Evolutionary conservation across 2,797 vertebrate genomes (phyloP).

Genomic region (Spatula clypeata): DNA sequence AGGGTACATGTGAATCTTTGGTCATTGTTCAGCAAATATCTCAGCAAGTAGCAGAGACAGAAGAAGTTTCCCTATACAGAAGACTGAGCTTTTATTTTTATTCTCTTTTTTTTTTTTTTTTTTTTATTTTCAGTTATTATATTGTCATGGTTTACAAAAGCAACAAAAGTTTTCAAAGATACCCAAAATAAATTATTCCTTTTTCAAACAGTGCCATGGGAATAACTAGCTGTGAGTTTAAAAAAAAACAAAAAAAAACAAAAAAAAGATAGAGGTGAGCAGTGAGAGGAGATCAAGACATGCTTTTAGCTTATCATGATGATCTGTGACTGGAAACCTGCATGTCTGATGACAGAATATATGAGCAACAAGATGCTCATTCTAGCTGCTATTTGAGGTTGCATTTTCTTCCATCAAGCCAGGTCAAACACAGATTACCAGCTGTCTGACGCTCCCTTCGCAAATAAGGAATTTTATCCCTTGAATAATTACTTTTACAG

Average conservation of each 20-base stretch:
- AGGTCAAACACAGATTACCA: conserved; percentile 4
- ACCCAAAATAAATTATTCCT: neutral
- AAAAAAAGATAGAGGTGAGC: neutral
- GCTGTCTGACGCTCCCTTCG: neutral
- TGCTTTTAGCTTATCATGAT: neutral
- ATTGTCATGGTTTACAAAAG: neutral
- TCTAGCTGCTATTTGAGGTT: neutral
- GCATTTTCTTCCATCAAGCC: neutral
- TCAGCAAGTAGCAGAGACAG: neutral
- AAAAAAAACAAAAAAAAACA: neutral
- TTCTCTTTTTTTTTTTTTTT: neutral
- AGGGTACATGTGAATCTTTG: neutral
- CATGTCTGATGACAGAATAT: neutral
- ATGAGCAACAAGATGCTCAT: neutral
- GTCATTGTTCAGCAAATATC: neutral
- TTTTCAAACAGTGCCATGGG: neutral
- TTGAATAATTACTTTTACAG: neutral
- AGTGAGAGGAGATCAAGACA: neutral
- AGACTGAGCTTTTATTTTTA: neutral
- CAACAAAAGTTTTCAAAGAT: neutral
- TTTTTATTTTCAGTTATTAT: neutral
- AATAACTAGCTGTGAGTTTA: neutral
- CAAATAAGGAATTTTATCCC: neutral
- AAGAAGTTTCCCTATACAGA: neutral
- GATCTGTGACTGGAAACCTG: neutral